Conservation (phyloP, 2,888 invertebrate species). For the Rhopalosiphum nymphaeae region DNA sequence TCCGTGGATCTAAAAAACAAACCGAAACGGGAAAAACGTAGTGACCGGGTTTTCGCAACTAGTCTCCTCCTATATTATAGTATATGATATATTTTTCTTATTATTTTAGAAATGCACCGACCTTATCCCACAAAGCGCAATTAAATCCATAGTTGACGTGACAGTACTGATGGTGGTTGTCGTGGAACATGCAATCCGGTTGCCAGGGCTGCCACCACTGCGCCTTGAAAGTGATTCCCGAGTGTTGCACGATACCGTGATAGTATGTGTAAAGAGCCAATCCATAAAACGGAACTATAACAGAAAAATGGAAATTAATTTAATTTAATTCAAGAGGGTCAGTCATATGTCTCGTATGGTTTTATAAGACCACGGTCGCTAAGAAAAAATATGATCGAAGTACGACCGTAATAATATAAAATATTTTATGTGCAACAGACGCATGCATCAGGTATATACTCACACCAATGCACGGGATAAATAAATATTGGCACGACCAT, state of each 20-base stretch:
- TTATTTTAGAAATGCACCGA: constrained; percentile 68
- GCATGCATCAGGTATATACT: constrained; percentile 69
- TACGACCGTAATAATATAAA: not conserved
- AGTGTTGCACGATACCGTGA: constrained; percentile 83
- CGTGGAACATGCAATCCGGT: constrained; percentile 81
- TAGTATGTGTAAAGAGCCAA: constrained; percentile 76
- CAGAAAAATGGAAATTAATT: not conserved
- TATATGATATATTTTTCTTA: not conserved
- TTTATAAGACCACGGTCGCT: not conserved
- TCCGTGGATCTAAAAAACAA: constrained; percentile 75
- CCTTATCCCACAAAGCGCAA: constrained; percentile 79
- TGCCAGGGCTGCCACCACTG: constrained; percentile 85
- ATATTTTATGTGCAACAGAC: not conserved
- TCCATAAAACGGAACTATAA: constrained; percentile 57
- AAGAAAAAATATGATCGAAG: not conserved
- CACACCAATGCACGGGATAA: constrained; percentile 79
- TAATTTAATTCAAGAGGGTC: not conserved
- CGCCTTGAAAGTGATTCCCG: constrained; percentile 80
- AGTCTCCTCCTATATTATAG: not conserved
- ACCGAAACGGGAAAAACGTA: not conserved
- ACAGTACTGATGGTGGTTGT: constrained; percentile 84
- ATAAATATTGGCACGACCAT: constrained; percentile 76
- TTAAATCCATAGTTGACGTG: constrained; percentile 85
- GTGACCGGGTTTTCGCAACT: not conserved
- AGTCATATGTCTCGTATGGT: too few relatives aligned